A percentile compares a stretch with the other conserved stretches of the same genome.
Evolutionary conservation across 2,797 vertebrate species (phyloP).

Genomic region (Rhinogobio ventralis): DNA sequence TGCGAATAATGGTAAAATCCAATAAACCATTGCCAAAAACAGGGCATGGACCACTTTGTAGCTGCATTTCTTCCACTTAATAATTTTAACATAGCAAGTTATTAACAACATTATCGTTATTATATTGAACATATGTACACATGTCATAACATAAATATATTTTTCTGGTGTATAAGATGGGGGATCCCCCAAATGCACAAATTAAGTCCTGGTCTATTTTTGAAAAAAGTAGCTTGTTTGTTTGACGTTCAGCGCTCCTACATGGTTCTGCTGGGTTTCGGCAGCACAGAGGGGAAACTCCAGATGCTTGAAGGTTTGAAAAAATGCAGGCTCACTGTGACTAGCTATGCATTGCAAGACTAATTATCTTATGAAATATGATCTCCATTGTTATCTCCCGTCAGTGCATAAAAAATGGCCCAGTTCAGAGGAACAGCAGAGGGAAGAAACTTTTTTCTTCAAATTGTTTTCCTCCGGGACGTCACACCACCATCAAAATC

Average conservation of each 20-base stretch:
- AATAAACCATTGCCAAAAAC: not conserved
- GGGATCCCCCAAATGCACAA: not conserved
- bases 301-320: conserved; percentile 20
- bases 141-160: not conserved
- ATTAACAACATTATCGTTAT: not conserved
- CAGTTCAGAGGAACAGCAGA: conserved; percentile 12
- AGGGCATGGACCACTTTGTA: not conserved
- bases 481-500: conserved; percentile 26
- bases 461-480: conserved; percentile 33
- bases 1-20: not conserved
- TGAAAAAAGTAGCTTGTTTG: not conserved
- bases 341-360: conserved; percentile 6
- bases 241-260: not conserved
- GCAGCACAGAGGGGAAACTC: conserved; percentile 16
- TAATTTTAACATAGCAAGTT: not conserved
- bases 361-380: conserved; percentile 36
- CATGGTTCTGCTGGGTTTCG: not conserved
- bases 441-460: conserved; percentile 28
- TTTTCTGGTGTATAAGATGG: not conserved
- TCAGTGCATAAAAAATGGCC: conserved; percentile 16
- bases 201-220: not conserved
- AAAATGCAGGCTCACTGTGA: conserved; percentile 8
- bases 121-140: not conserved
- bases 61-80: not conserved
- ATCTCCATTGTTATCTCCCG: conserved; percentile 28